Evolutionary conservation across 23 tunicate species (phyloP).

Genomic region (Diplosoma virens): DNA sequence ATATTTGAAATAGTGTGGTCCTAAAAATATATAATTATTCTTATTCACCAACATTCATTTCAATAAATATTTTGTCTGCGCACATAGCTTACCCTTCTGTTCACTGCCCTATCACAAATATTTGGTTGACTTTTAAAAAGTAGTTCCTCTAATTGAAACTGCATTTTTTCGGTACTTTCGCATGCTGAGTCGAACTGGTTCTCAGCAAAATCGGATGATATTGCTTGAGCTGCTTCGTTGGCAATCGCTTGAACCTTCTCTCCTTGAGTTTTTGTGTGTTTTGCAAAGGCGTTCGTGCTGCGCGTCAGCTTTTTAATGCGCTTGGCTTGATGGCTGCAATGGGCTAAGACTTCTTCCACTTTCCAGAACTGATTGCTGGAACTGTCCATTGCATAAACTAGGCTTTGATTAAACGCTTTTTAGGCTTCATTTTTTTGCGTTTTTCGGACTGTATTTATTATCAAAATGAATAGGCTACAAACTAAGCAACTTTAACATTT

Average conservation of each 20-base stretch:
- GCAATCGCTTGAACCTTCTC: conserved; percentile 26
- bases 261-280: conserved; percentile 27
- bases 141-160: conserved; percentile 27
- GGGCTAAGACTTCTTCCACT: conserved; percentile 14
- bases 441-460: no score
- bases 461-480: no score
- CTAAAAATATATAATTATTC: no score
- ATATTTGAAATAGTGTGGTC: no score
- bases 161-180: conserved; percentile 6
- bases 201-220: conserved; percentile 10
- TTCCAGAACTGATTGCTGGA: not conserved
- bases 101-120: no score
- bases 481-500: no score
- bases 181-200: not conserved
- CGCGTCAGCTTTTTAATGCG: conserved; percentile 22
- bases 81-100: no score
- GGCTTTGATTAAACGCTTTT: not conserved
- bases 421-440: conserved; percentile 6
- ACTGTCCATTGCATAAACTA: not conserved
- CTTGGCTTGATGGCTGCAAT: conserved; percentile 28
- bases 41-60: no score
- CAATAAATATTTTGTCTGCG: no score
- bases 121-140: no score
- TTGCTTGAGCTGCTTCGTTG: conserved; percentile 17
- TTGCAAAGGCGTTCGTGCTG: conserved; percentile 31